Evolutionary conservation across 2,797 vertebrate species (phyloP).

Genomic region (Iguana delicatissima): DNA sequence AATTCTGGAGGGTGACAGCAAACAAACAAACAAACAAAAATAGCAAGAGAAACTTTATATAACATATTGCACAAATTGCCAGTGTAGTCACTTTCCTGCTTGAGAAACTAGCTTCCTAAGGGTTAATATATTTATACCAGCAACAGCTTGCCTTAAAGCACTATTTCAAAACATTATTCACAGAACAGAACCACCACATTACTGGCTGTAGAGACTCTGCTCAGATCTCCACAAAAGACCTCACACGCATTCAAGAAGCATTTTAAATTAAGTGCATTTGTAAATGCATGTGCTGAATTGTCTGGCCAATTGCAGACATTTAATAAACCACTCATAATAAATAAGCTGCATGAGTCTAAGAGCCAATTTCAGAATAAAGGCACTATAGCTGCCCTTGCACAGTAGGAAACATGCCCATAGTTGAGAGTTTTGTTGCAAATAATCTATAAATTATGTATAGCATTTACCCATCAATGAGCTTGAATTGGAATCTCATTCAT

Average conservation of each 20-base stretch:
- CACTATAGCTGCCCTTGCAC: slow-evolving; percentile 44
- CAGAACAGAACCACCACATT: not conserved
- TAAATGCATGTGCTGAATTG: slow-evolving; percentile 61
- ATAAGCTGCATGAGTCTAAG: slow-evolving; percentile 51
- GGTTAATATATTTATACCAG: not conserved
- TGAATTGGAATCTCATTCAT: not conserved
- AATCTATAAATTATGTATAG: slow-evolving; percentile 29
- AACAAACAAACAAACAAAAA: not conserved
- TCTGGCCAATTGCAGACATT: slow-evolving; percentile 69
- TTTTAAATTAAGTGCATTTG: slow-evolving; percentile 60
- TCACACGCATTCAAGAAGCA: slow-evolving; percentile 36
- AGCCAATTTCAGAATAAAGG: slow-evolving; percentile 63
- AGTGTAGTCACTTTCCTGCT: not conserved
- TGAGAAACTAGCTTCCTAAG: not conserved
- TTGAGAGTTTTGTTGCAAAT: slow-evolving; percentile 47
- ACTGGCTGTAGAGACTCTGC: slow-evolving; percentile 26
- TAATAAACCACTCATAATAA: slow-evolving; percentile 63
- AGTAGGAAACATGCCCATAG: slow-evolving; percentile 19
- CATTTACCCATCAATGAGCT: slow-evolving; percentile 47
- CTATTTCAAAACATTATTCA: slow-evolving; percentile 10
- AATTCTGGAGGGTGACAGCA: not conserved
- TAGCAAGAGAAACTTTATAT: no score
- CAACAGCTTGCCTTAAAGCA: not conserved
- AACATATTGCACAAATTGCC: not conserved
- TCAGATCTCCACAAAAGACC: not conserved